Conservation (phyloP, 2,797 vertebrate genomes). For the Chaetophractus vellerosus region DNA sequence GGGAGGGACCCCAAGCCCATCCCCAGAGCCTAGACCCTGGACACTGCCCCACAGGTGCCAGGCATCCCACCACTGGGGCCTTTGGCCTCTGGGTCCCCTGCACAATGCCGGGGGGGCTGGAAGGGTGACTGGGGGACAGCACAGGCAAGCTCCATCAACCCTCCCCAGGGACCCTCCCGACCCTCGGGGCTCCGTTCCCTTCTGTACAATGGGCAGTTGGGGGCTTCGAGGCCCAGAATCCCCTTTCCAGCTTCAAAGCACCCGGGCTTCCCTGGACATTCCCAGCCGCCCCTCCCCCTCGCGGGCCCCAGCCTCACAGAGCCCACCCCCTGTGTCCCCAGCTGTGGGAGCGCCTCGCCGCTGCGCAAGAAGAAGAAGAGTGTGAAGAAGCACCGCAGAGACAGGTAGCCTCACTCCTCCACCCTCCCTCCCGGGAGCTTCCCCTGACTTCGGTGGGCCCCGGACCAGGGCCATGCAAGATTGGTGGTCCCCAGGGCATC, state of each 20-base stretch:
- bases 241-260: background rate
- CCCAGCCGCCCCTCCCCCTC: background rate
- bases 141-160: background rate
- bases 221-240: conserved; percentile 27
- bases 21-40: background rate
- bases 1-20: background rate
- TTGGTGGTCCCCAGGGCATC: background rate
- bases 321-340: conserved; percentile 77
- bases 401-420: conserved; percentile 92
- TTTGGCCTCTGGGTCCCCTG: background rate
- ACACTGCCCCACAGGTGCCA: background rate
- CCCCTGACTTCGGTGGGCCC: background rate
- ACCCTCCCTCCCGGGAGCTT: background rate
- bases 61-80: background rate
- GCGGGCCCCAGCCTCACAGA: conserved; percentile 17
- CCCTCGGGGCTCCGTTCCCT: background rate
- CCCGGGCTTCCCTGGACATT: background rate
- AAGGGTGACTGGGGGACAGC: background rate
- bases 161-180: background rate
- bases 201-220: background rate
- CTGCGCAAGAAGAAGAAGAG: conserved; percentile 97
- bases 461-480: background rate
- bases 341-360: conserved; percentile 96
- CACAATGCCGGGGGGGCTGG: background rate
- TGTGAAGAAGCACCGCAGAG: conserved; percentile 97